Conservation (phyloP, 2,113 vertebrate genomes). For the Rhodinocichla rosea region DNA sequence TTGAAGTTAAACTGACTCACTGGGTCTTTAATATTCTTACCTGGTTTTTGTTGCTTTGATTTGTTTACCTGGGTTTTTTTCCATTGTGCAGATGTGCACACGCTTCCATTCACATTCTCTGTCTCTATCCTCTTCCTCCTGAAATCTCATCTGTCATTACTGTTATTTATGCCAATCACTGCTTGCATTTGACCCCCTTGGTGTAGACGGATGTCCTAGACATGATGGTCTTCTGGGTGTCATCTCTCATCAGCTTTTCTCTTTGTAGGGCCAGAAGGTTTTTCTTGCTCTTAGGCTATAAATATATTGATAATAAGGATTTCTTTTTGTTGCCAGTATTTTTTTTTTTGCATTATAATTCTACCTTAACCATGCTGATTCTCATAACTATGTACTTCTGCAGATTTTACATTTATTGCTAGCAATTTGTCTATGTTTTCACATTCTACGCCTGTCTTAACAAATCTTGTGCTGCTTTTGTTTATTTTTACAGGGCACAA, state of each 20-base stretch:
- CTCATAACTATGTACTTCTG: background rate
- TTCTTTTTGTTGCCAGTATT: background rate
- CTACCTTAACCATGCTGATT: background rate
- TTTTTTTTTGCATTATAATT: background rate
- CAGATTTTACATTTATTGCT: background rate
- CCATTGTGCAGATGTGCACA: accelerated
- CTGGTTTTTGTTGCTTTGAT: background rate
- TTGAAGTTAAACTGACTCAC: background rate
- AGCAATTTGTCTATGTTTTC: background rate
- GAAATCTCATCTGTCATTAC: background rate
- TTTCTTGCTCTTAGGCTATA: background rate
- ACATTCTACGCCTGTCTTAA: background rate
- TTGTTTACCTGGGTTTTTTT: background rate
- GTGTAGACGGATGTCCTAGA: background rate
- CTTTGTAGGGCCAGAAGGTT: background rate
- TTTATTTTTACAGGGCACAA: background rate
- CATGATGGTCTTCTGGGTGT: background rate
- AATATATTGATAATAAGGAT: background rate
- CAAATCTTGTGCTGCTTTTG: background rate
- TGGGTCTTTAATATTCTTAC: background rate
- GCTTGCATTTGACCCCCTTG: background rate
- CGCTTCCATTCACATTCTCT: background rate
- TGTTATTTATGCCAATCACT: background rate
- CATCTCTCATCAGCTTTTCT: background rate
- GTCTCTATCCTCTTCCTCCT: background rate